phyloP scores from a whole-genome alignment of 2,888 invertebrate genomes.

The Lepidochitona cinerea region DNA sequence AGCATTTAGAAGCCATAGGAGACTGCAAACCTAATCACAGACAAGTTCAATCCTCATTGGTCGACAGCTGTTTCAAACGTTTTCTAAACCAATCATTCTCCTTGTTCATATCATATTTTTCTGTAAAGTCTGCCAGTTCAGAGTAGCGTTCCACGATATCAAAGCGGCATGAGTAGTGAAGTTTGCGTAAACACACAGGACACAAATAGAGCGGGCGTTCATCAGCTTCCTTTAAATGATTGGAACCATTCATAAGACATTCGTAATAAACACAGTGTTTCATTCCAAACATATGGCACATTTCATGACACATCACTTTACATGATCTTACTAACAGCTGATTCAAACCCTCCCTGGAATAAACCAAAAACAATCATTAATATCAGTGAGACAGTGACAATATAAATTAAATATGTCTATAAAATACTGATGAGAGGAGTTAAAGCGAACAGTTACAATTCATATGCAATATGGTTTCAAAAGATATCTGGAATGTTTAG shows the following conservation, averaged over 20 bases:
- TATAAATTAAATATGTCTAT: no score
- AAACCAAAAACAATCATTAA: no score
- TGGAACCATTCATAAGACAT: slow-evolving; percentile 54
- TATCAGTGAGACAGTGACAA: no score
- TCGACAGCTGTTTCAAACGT: neutral
- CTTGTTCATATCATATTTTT: slow-evolving; percentile 13
- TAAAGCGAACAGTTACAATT: no score
- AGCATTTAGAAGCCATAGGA: neutral
- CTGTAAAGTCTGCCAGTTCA: slow-evolving; percentile 38
- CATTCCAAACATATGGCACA: slow-evolving; percentile 50
- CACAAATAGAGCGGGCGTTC: slow-evolving; percentile 39
- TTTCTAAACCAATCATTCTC: slow-evolving; percentile 33
- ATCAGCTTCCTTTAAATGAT: slow-evolving; percentile 43
- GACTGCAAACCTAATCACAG: neutral
- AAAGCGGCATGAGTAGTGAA: slow-evolving; percentile 41
- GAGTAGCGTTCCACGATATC: slow-evolving; percentile 40
- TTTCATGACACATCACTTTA: slow-evolving; percentile 51
- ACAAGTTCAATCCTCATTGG: neutral
- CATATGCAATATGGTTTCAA: no score
- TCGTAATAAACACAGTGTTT: slow-evolving; percentile 44
- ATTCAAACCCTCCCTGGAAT: slow-evolving; percentile 6
- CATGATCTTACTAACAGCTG: slow-evolving; percentile 39
- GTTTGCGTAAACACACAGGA: slow-evolving; percentile 48
- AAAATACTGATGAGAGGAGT: no score
- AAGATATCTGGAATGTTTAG: no score